Percentiles rank a stretch among this genome's conserved stretches.
phyloP scores from a whole-genome alignment of 2,797 vertebrate genomes.

The Chanos chanos region DNA sequence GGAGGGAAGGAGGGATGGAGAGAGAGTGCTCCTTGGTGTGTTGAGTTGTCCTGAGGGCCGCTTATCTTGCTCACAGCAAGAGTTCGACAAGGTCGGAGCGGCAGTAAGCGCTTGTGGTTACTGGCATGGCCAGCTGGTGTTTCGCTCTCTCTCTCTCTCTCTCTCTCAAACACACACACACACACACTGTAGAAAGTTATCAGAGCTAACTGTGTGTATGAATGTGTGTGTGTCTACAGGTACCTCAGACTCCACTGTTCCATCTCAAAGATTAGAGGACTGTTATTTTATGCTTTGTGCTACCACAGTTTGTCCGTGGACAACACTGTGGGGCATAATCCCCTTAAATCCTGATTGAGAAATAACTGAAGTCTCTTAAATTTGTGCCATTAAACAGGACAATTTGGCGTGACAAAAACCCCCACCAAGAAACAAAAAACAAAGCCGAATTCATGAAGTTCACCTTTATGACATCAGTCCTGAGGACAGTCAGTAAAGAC shows the following conservation, averaged over 20 bases:
- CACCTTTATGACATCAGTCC: too few species aligned
- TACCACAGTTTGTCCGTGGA: constrained; percentile 15
- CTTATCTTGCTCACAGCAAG: constrained; percentile 60
- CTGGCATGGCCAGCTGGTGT: constrained; percentile 32
- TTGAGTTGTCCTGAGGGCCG: constrained; percentile 59
- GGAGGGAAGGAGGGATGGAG: constrained; percentile 13
- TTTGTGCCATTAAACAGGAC: too few species aligned
- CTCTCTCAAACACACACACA: too few species aligned
- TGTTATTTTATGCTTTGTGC: constrained; percentile 49
- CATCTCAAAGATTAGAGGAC: constrained; percentile 41
- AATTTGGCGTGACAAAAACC: too few species aligned
- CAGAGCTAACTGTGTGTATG: too few species aligned
- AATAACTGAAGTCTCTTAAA: too few species aligned
- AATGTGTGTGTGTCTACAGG: not conserved
- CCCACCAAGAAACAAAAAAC: too few species aligned
- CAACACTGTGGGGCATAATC: constrained; percentile 23
- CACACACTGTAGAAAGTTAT: too few species aligned
- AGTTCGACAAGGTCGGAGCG: constrained; percentile 62
- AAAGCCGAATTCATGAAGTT: too few species aligned
- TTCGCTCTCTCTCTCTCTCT: constrained; percentile 21
- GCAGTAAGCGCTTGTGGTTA: constrained; percentile 53
- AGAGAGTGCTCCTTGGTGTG: constrained; percentile 37
- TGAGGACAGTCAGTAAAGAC: too few species aligned
- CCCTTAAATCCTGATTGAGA: constrained; percentile 30
- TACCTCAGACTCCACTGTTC: constrained; percentile 16